phyloP scores from a whole-genome alignment of 2,888 invertebrate species.

The Himalopsyche anomala region DNA sequence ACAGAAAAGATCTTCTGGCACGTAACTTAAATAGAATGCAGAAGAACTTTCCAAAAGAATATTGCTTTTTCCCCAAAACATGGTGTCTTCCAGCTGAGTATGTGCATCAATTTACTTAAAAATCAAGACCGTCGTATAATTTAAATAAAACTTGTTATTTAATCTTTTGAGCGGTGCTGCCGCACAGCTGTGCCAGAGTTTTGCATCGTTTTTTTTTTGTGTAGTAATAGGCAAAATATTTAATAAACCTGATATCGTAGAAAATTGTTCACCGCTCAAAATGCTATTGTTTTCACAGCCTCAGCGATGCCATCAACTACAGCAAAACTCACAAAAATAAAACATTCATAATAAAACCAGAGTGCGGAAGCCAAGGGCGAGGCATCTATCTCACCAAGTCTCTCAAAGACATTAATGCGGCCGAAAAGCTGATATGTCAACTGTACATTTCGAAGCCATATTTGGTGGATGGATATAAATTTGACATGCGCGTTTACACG shows the following conservation, averaged over 20 bases:
- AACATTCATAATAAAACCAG: constrained; percentile 94
- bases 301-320: constrained; percentile 85
- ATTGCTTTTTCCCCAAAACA: constrained; percentile 94
- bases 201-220: too few relatives aligned
- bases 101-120: constrained; percentile 69
- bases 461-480: constrained; percentile 94
- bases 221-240: neutral
- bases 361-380: constrained; percentile 92
- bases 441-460: constrained; percentile 82
- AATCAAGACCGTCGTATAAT: neutral
- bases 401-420: constrained; percentile 84
- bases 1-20: constrained; percentile 90
- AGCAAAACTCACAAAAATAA: constrained; percentile 83
- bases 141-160: constrained; percentile 40
- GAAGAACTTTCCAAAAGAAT: constrained; percentile 91
- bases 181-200: too few relatives aligned
- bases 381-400: constrained; percentile 92
- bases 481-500: constrained; percentile 92
- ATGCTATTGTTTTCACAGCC: constrained; percentile 71
- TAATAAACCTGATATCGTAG: constrained; percentile 1
- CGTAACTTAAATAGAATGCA: constrained; percentile 93
- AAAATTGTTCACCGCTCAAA: neutral
- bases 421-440: constrained; percentile 91
- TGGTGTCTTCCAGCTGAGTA: constrained; percentile 96
- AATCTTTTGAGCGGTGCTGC: too few relatives aligned